Conservation (phyloP, 2,797 vertebrate species). For the Siniperca scherzeri region DNA sequence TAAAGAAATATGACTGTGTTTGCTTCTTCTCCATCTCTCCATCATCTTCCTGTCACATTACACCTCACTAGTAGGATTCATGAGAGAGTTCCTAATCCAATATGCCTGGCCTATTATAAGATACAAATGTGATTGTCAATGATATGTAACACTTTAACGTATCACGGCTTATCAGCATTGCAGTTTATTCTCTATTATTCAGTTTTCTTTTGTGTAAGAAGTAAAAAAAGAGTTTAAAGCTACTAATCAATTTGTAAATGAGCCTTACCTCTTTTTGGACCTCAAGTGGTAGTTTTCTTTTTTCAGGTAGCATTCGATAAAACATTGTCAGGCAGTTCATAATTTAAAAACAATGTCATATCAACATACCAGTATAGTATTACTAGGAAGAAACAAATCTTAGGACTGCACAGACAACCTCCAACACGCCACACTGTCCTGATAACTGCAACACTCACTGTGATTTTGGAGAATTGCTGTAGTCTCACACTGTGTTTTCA, state of each 20-base stretch:
- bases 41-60: conserved; percentile 7
- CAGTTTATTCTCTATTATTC: conserved; percentile 23
- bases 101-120: conserved; percentile 5
- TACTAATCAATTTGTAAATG: conserved; percentile 37
- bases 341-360: conserved; percentile 14
- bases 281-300: background rate
- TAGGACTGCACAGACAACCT: background rate
- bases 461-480: conserved; percentile 48
- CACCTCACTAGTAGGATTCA: background rate
- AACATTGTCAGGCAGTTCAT: conserved; percentile 15
- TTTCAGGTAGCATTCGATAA: background rate
- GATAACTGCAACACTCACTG: conserved; percentile 44
- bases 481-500: conserved; percentile 58
- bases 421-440: conserved; percentile 16
- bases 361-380: background rate
- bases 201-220: background rate
- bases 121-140: conserved; percentile 27
- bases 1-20: conserved; percentile 2
- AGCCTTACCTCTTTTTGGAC: conserved; percentile 12
- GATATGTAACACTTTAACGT: conserved; percentile 31
- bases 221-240: background rate
- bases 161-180: conserved; percentile 27
- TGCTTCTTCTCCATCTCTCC: conserved; percentile 15
- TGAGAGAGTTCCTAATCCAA: conserved; percentile 28
- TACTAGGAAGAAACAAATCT: background rate